Conservation (phyloP, 2,888 invertebrate genomes). For the Tinea semifulvella region DNA sequence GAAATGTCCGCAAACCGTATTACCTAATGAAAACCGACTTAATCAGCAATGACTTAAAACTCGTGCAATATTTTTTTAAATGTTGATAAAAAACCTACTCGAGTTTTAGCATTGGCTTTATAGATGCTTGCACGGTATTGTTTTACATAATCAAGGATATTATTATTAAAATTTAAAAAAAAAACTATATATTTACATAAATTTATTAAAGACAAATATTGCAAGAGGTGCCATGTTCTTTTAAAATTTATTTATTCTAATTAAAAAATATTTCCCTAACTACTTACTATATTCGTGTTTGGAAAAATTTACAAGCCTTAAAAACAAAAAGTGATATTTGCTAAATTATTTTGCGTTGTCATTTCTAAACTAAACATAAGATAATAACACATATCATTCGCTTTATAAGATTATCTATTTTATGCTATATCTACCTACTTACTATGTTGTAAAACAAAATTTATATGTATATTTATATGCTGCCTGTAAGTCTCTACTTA, state of each 20-base stretch:
- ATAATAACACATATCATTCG: constrained; percentile 60
- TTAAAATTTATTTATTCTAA: background rate
- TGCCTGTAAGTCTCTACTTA: constrained; percentile 13
- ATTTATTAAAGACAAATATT: background rate
- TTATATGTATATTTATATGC: constrained; percentile 17
- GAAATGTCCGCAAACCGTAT: background rate
- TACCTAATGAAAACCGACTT: too few species aligned
- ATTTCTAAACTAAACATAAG: constrained; percentile 7
- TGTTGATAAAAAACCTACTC: too few species aligned
- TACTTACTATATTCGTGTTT: background rate
- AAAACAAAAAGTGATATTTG: constrained; percentile 13
- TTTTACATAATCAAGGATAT: too few species aligned
- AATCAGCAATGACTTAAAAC: too few species aligned
- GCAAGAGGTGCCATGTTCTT: background rate
- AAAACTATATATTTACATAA: too few species aligned
- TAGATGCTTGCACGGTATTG: too few species aligned
- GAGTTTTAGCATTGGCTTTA: too few species aligned
- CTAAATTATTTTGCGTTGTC: constrained; percentile 3
- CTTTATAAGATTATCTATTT: constrained; percentile 48
- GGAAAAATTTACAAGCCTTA: constrained; percentile 8
- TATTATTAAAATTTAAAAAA: too few species aligned
- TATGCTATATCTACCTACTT: constrained; percentile 16
- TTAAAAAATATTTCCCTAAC: constrained; percentile 4
- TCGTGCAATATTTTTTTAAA: too few species aligned
- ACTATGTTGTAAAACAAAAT: constrained; percentile 15